Percentiles rank a stretch among this genome's conserved stretches.
These are phyloP conservation scores for Narcine bancroftii DNA, from an alignment of 2,113 vertebrate species.

Conservation along the genomic window DNA sequence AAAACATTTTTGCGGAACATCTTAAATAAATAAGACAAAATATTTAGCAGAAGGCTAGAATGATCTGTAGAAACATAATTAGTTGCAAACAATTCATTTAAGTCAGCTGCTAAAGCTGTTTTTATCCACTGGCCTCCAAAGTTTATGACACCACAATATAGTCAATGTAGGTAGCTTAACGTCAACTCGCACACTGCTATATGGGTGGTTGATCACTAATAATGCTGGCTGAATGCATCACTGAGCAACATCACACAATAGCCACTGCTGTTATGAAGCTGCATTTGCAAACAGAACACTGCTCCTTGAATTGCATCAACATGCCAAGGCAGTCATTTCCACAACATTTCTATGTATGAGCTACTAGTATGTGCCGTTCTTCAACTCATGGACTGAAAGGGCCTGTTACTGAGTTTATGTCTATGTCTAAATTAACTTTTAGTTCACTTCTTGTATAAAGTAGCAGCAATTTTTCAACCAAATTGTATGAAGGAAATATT, in stretches of 20 bases:
- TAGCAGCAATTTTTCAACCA: neutral
- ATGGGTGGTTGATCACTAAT: neutral
- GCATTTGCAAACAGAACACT: neutral
- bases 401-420: too few species aligned
- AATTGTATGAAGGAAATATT: neutral
- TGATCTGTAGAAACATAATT: neutral
- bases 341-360: constrained; percentile 9
- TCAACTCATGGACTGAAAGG: too few species aligned
- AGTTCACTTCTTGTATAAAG: neutral
- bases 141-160: constrained; percentile 11
- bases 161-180: neutral
- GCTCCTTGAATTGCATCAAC: constrained; percentile 17
- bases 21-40: neutral
- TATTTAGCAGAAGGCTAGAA: neutral
- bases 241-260: constrained; percentile 20
- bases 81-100: neutral
- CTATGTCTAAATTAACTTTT: neutral
- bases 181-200: neutral
- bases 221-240: constrained; percentile 16
- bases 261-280: neutral
- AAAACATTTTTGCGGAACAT: neutral
- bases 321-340: constrained; percentile 6
- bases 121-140: neutral
- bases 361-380: neutral
- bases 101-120: neutral